These are phyloP conservation scores for Lepidocolaptes lacrymiger DNA, from an alignment of 2,797 vertebrate genomes.

Conservation along the genomic window DNA sequence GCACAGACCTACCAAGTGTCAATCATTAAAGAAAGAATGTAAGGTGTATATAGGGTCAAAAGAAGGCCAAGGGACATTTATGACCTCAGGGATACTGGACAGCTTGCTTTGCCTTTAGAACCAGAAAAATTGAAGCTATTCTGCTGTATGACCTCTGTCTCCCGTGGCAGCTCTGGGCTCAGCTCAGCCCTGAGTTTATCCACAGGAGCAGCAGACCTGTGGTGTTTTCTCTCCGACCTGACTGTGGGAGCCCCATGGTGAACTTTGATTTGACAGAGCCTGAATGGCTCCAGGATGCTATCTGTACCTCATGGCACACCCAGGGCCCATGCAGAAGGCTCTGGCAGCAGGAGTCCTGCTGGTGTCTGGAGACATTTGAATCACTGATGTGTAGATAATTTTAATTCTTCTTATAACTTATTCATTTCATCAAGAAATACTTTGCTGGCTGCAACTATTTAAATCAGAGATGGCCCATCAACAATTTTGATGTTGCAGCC, in stretches of 20 bases:
- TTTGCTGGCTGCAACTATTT: background rate
- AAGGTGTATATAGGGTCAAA: constrained; percentile 77
- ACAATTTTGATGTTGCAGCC: background rate
- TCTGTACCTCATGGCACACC: background rate
- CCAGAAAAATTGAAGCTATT: constrained; percentile 32
- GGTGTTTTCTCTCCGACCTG: background rate
- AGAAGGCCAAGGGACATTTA: constrained; percentile 66
- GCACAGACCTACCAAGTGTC: constrained; percentile 76
- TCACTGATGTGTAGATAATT: constrained; percentile 63
- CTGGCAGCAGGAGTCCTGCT: background rate
- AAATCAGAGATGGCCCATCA: background rate
- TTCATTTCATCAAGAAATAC: background rate
- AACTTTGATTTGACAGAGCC: background rate
- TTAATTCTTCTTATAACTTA: background rate
- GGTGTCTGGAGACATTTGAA: constrained; percentile 55
- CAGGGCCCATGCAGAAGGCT: background rate
- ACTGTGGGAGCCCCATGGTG: background rate
- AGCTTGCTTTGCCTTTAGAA: constrained; percentile 13
- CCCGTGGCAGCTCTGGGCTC: background rate
- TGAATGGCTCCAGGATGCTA: background rate
- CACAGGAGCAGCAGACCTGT: background rate
- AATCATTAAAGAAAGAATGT: constrained; percentile 86
- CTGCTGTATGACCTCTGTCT: constrained; percentile 49
- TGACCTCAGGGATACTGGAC: constrained; percentile 49
- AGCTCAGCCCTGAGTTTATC: background rate